Evolutionary conservation across 2,797 vertebrate species (phyloP).

Genomic region (Gymnocypris eckloni): DNA sequence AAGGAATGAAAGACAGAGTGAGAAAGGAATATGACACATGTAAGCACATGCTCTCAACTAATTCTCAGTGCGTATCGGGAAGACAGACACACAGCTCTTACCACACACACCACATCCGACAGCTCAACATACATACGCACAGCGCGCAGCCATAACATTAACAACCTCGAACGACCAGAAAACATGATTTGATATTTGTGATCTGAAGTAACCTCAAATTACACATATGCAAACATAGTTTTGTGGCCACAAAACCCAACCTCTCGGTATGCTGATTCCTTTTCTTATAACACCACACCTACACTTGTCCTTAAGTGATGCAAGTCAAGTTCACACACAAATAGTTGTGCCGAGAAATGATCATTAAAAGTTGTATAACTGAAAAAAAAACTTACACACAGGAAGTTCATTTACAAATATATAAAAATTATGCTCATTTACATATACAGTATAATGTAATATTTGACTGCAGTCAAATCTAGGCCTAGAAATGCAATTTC

Average conservation of each 20-base stretch:
- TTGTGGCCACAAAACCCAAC: conserved; percentile 40
- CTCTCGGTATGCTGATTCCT: conserved; percentile 9
- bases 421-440: background rate
- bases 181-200: conserved; percentile 15
- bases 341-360: conserved; percentile 36
- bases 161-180: conserved; percentile 4
- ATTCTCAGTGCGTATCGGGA: conserved; percentile 3
- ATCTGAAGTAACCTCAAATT: conserved; percentile 22
- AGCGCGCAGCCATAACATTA: background rate
- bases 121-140: conserved; percentile 6
- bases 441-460: background rate
- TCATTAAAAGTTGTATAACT: background rate
- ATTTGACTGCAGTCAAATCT: background rate
- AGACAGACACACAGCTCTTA: conserved; percentile 44
- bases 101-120: conserved; percentile 49
- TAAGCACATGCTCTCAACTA: conserved; percentile 16
- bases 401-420: background rate
- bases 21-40: conserved; percentile 17
- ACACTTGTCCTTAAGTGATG: background rate
- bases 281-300: conserved; percentile 3
- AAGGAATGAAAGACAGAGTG: background rate
- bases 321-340: conserved; percentile 22
- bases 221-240: background rate
- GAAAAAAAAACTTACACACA: background rate
- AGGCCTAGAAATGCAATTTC: background rate